phyloP scores from a whole-genome alignment of 2,113 vertebrate genomes.

The Rhabdomys dilectus region DNA sequence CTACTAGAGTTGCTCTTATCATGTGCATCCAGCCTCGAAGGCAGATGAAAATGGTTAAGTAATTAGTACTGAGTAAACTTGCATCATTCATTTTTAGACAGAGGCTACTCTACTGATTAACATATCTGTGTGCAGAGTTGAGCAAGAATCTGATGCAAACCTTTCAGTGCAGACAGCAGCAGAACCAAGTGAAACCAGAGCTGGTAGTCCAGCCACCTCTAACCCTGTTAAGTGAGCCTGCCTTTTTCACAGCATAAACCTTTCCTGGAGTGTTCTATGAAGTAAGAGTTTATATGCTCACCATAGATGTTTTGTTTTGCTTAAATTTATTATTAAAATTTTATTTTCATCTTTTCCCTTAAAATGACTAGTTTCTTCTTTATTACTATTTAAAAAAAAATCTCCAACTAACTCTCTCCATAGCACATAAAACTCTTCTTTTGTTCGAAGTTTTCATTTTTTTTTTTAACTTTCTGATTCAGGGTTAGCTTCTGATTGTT shows the following conservation, averaged over 20 bases:
- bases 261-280: background rate
- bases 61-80: background rate
- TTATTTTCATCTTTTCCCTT: background rate
- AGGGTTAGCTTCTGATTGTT: background rate
- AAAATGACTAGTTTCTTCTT: background rate
- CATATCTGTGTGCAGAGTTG: background rate
- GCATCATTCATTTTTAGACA: background rate
- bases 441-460: background rate
- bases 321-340: background rate
- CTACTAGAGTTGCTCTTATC: background rate
- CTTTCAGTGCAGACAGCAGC: background rate
- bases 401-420: background rate
- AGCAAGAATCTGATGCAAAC: background rate
- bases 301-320: background rate
- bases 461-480: background rate
- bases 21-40: background rate
- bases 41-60: background rate
- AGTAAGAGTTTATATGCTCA: background rate
- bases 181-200: background rate
- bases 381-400: background rate
- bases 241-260: no score
- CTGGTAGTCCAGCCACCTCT: background rate
- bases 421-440: background rate
- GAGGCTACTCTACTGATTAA: background rate
- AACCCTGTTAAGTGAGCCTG: accelerated